Evolutionary conservation across 2,797 vertebrate genomes (phyloP).

Genomic region (Echeneis naucrates): DNA sequence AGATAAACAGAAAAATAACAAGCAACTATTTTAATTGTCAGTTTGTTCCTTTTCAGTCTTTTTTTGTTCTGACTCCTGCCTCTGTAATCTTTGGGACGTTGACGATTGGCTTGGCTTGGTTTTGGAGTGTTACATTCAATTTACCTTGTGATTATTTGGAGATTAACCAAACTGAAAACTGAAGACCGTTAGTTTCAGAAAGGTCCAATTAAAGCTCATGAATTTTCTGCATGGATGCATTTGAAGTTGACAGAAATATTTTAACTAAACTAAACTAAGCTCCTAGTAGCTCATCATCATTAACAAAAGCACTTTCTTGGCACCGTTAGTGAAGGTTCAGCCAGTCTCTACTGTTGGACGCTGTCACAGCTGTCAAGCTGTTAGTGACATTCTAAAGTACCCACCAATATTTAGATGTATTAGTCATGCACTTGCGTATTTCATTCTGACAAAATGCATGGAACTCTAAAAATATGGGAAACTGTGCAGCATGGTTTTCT

Average conservation of each 20-base stretch:
- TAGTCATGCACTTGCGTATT: conserved; percentile 34
- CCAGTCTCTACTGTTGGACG: conserved; percentile 43
- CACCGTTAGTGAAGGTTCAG: conserved; percentile 31
- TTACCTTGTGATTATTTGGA: background rate
- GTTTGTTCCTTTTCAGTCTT: background rate
- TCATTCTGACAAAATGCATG: conserved; percentile 26
- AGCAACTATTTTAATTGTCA: background rate
- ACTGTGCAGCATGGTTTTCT: conserved; percentile 8
- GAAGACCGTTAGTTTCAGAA: background rate
- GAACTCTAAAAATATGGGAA: conserved; percentile 36
- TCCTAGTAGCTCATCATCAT: too few species aligned
- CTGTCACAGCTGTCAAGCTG: conserved; percentile 45
- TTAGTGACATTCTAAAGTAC: conserved; percentile 41
- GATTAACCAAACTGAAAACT: background rate
- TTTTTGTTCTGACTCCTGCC: background rate
- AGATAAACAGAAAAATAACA: background rate
- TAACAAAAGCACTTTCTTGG: conserved; percentile 16
- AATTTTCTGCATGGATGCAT: conserved; percentile 4
- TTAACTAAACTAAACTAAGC: too few species aligned
- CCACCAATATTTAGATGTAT: conserved; percentile 49
- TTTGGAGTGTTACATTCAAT: background rate
- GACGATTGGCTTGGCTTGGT: background rate
- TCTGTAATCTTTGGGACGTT: background rate
- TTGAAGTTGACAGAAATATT: too few species aligned
- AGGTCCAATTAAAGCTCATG: background rate